These are phyloP conservation scores for Cheilosia scutellata DNA, from an alignment of 2,888 invertebrate genomes.

Conservation along the genomic window DNA sequence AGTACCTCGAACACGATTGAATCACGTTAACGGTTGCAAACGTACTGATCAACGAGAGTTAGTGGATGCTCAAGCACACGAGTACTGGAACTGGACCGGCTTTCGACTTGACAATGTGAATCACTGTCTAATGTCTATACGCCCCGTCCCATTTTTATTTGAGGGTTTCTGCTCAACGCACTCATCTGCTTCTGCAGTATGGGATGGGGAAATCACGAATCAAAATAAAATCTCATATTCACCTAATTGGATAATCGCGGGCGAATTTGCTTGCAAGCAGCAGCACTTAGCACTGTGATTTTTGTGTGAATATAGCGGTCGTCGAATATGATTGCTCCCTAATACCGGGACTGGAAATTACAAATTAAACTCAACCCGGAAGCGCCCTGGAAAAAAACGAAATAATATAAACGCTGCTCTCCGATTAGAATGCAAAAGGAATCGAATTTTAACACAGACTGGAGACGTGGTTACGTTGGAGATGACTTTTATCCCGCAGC, in stretches of 20 bases:
- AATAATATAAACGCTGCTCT: constrained; percentile 1
- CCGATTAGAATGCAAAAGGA: constrained; percentile 29
- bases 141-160: constrained; percentile 12
- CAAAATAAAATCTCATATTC: constrained; percentile 41
- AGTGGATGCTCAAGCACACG: not conserved
- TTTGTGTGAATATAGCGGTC: not conserved
- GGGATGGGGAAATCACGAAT: constrained; percentile 43
- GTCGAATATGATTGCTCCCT: constrained; percentile 11
- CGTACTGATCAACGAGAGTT: constrained; percentile 38
- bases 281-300: constrained; percentile 11
- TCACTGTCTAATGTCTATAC: not conserved
- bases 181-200: not conserved
- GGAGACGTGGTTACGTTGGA: constrained; percentile 40
- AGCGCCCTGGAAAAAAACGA: constrained; percentile 25
- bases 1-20: constrained; percentile 43
- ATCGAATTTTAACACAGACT: constrained; percentile 68
- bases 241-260: constrained; percentile 70
- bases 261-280: constrained; percentile 50
- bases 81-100: constrained; percentile 43
- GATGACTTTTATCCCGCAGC: constrained; percentile 64
- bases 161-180: constrained; percentile 21
- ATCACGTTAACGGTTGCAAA: constrained; percentile 49
- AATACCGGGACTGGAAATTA: constrained; percentile 12
- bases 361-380: constrained; percentile 44
- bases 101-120: constrained; percentile 36